phyloP scores from a whole-genome alignment of 1,140 invertebrate species.

The Apis cerana region DNA sequence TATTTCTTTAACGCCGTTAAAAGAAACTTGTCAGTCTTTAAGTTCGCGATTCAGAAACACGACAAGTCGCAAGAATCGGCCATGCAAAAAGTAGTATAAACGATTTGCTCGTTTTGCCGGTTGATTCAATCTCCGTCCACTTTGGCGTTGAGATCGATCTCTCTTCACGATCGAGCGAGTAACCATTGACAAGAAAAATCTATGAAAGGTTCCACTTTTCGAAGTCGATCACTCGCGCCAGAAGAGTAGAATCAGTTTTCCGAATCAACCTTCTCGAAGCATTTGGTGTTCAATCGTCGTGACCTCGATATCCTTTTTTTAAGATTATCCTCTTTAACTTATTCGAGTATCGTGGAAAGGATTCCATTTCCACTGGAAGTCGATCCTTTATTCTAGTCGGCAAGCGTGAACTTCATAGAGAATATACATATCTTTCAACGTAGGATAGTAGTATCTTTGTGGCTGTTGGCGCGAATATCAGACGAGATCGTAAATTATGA shows the following conservation, averaged over 20 bases:
- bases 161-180: not conserved
- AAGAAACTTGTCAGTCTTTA: not conserved
- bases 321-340: constrained; percentile 56
- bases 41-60: not conserved
- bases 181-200: constrained; percentile 58
- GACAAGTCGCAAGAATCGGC: not conserved
- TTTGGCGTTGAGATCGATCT: constrained; percentile 43
- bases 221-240: constrained; percentile 29
- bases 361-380: constrained; percentile 21
- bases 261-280: constrained; percentile 13
- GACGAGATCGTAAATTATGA: constrained; percentile 21
- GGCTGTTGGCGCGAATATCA: constrained; percentile 12
- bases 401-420: not conserved
- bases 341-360: constrained; percentile 43
- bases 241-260: constrained; percentile 50
- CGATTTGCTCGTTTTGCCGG: constrained; percentile 17
- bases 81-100: constrained; percentile 19
- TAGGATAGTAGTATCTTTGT: constrained; percentile 2
- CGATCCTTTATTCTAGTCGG: constrained; percentile 49
- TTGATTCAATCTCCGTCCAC: constrained; percentile 47
- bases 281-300: constrained; percentile 50
- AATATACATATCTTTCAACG: constrained; percentile 14
- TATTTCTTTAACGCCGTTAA: not conserved
- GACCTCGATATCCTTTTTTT: constrained; percentile 53
- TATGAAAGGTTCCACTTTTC: constrained; percentile 48